Evolutionary conservation across 2,113 vertebrate species (phyloP).

Genomic region (Hucho hucho): DNA sequence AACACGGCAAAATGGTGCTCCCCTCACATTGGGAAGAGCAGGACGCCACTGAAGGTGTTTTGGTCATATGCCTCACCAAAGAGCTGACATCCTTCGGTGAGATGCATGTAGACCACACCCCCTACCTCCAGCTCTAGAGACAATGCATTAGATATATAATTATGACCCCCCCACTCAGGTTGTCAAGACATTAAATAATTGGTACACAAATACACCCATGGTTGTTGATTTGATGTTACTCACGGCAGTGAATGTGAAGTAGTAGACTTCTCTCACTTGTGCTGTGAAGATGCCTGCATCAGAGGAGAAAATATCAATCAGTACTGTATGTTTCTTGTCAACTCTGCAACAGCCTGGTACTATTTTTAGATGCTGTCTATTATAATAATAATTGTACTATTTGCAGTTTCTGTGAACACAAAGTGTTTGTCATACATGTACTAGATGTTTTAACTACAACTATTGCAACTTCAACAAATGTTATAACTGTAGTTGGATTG

Average conservation of each 20-base stretch:
- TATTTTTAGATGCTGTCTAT: too few species aligned
- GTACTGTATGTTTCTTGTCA: background rate
- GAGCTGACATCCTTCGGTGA: background rate
- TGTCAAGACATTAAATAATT: too few species aligned
- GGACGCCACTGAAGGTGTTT: background rate
- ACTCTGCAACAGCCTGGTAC: background rate
- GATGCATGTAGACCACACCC: background rate
- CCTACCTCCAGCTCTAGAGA: background rate
- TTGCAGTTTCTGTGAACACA: background rate
- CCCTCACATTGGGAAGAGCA: background rate
- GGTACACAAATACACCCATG: too few species aligned
- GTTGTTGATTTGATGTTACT: too few species aligned
- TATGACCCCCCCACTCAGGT: too few species aligned
- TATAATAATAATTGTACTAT: too few species aligned
- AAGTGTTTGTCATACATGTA: too few species aligned
- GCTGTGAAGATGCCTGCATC: too few species aligned
- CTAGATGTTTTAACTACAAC: too few species aligned
- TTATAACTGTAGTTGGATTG: background rate
- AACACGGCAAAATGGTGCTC: background rate
- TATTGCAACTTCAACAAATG: too few species aligned
- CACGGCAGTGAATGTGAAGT: too few species aligned
- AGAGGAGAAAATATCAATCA: background rate
- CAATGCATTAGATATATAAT: background rate
- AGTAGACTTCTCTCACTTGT: too few species aligned
- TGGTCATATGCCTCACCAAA: background rate